Base-by-base conservation (phyloP, 2,888 invertebrate species). In the Sinelater perroti region DNA sequence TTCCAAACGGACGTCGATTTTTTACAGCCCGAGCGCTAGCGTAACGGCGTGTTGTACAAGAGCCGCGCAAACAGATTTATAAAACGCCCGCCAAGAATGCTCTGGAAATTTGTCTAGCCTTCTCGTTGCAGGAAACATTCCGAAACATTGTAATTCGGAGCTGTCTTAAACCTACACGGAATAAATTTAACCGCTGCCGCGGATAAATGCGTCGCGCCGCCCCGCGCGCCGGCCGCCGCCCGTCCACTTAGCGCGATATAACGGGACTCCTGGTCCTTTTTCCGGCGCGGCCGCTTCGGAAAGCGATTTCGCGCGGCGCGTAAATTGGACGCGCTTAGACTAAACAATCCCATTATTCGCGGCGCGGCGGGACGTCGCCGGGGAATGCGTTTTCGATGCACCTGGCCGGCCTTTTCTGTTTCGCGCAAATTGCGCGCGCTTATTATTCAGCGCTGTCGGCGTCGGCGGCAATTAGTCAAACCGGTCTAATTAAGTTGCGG, bases 291-390 rank as follows among this genome's bases (percentile, higher is more conserved):
- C 59, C 63, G 67, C 68, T 17, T 21, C 24, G 21, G 5, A 20
- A 21, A 40, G 24, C 10, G 67, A 69, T 68, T 64, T 65, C 62
- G 62, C 61, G 62, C 62, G 58, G 64, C 67, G 68, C 68, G 70
- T 70, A 70, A 66, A 67, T 62, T 62, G 53, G 67, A 69, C 64
- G 69, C 68, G 65, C 68, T 69, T 69, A 72, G 72, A 72, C 72
- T 70, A 72, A 72, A 72, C 72, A 72, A 70, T 71, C 49, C 42
- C 38, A 56, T 56, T 56, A 56, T 51, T 56, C 33, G 42, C 38
- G 56, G 51, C 16, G 30, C 28, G 38, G 60, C 52, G 54, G 50
- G 68, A 69, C 68, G 57, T 65, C 70, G 70, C 68, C 70, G 70
- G 71, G 68, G 64, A 65, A 60, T 49, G 49, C 51, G 55, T 56